phyloP scores from a whole-genome alignment of 2,797 vertebrate genomes.

The Poeciliopsis paucimaculata region DNA sequence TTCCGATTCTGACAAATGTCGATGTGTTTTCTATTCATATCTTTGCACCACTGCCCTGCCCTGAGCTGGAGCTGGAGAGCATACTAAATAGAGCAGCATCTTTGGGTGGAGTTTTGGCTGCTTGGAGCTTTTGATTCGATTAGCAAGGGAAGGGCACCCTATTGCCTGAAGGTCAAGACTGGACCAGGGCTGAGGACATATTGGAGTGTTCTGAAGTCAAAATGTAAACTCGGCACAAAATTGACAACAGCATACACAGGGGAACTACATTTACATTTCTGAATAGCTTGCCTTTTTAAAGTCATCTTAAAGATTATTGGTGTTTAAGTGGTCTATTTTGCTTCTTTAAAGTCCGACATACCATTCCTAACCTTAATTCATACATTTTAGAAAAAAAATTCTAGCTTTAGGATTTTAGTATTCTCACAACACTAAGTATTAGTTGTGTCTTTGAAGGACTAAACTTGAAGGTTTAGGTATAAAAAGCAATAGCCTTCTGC shows the following conservation, averaged over 20 bases:
- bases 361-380: constrained; percentile 35
- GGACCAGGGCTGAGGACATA: constrained; percentile 38
- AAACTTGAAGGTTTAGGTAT: background rate
- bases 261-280: constrained; percentile 1
- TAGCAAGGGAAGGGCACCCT: constrained; percentile 28
- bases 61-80: constrained; percentile 53
- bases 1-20: constrained; percentile 53
- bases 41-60: constrained; percentile 41
- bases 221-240: constrained; percentile 20
- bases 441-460: constrained; percentile 20
- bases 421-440: constrained; percentile 15
- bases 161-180: constrained; percentile 59
- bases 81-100: constrained; percentile 54
- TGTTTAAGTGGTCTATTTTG: background rate
- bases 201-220: constrained; percentile 8
- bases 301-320: background rate
- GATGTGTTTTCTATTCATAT: constrained; percentile 50
- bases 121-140: constrained; percentile 38
- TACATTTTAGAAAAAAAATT: constrained; percentile 6
- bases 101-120: constrained; percentile 37
- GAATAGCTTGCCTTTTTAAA: background rate
- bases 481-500: background rate
- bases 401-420: background rate
- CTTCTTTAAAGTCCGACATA: constrained; percentile 18
- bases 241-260: background rate